Conservation (phyloP, 2,113 vertebrate genomes). For the Saguinus midas region DNA sequence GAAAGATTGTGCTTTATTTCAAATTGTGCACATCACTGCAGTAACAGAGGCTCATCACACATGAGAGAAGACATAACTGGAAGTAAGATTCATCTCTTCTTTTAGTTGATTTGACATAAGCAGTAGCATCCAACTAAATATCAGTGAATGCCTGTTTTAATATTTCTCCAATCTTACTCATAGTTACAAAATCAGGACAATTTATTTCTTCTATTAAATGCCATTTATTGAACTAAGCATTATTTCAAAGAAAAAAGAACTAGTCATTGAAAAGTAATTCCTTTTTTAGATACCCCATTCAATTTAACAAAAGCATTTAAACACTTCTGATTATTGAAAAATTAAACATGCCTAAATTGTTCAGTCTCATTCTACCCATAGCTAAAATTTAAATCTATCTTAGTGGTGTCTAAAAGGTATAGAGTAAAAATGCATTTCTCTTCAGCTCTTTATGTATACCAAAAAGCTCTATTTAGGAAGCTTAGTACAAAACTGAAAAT, state of each 20-base stretch:
- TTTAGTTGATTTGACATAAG: slow-evolving; percentile 46
- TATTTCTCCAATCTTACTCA: slow-evolving; percentile 57
- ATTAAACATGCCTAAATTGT: slow-evolving; percentile 56
- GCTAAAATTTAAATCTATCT: slow-evolving; percentile 43
- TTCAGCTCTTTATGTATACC: neutral
- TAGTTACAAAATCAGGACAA: slow-evolving; percentile 34
- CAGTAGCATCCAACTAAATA: slow-evolving; percentile 49
- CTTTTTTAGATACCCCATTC: slow-evolving; percentile 58
- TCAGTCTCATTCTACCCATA: slow-evolving; percentile 28
- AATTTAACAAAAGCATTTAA: slow-evolving; percentile 62
- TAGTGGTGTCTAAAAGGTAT: neutral
- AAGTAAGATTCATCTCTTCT: slow-evolving; percentile 41
- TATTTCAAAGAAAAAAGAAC: slow-evolving; percentile 45
- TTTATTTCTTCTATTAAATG: slow-evolving; percentile 61
- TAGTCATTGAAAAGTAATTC: slow-evolving; percentile 60
- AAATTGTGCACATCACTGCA: slow-evolving; percentile 52
- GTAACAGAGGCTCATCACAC: slow-evolving; percentile 5
- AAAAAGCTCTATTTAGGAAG: neutral
- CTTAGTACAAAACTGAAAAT: neutral
- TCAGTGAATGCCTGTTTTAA: slow-evolving; percentile 37
- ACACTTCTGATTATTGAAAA: slow-evolving; percentile 57
- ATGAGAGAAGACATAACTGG: slow-evolving; percentile 4
- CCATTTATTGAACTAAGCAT: slow-evolving; percentile 62
- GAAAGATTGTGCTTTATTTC: slow-evolving; percentile 66
- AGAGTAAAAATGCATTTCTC: slow-evolving; percentile 33